Evolutionary conservation across 1,140 invertebrate genomes (phyloP).

Genomic region (Muscidifurax raptorellus): DNA sequence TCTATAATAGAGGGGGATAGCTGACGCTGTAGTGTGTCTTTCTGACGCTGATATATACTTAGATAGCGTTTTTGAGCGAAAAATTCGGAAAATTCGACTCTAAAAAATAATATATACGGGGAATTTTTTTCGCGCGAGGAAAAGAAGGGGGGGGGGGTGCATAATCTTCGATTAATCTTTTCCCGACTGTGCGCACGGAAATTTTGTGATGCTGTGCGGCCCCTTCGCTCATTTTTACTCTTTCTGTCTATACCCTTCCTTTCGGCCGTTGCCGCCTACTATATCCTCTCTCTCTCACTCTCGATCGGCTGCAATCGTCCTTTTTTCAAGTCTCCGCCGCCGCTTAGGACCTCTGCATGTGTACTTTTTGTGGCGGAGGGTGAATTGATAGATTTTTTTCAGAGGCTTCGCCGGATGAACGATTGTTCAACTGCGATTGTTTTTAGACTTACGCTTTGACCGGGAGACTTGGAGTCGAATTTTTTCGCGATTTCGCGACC

Average conservation of each 20-base stretch:
- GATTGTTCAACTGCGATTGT: not conserved
- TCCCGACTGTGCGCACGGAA: slow-evolving; percentile 44
- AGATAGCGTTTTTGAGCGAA: not conserved
- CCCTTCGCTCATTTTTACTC: not conserved
- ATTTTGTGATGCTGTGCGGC: slow-evolving; percentile 55
- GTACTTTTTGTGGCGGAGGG: not conserved
- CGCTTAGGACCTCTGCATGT: not conserved
- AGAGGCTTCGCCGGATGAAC: not conserved
- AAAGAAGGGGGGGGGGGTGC: slow-evolving; percentile 6
- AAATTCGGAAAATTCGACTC: too few relatives aligned
- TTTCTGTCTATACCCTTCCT: not conserved
- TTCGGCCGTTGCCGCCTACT: not conserved
- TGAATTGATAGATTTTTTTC: not conserved
- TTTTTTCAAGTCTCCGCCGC: slow-evolving; percentile 2
- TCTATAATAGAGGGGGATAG: not conserved
- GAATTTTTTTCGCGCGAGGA: not conserved
- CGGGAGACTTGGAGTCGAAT: too few relatives aligned
- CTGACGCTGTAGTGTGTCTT: too few relatives aligned
- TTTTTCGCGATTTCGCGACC: not conserved
- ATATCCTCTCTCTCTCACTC: not conserved
- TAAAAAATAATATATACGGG: not conserved
- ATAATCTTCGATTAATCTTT: slow-evolving; percentile 53
- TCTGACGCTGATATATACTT: too few relatives aligned
- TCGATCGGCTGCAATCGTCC: slow-evolving; percentile 18
- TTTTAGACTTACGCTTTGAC: not conserved